Percentiles rank a stretch among this genome's conserved stretches.
These are phyloP conservation scores for Pandemis cinnamomeana DNA, from an alignment of 2,888 invertebrate genomes.

Conservation along the genomic window DNA sequence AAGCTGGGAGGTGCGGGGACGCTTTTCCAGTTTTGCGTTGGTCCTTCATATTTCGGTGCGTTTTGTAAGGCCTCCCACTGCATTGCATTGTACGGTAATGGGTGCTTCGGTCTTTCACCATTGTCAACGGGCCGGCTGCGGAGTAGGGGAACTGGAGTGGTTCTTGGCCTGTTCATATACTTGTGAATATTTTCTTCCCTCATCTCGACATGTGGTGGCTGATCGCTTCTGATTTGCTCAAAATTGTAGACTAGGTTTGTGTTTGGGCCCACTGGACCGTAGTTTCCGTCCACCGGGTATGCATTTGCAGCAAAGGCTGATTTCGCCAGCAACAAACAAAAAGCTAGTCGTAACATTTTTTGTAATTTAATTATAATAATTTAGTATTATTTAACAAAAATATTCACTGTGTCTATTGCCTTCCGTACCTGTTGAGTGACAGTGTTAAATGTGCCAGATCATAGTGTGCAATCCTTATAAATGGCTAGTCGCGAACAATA, in stretches of 20 bases:
- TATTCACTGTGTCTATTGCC: conserved; percentile 8
- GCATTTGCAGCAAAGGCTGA: conserved; percentile 47
- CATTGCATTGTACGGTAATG: conserved; percentile 22
- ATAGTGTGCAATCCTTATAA: conserved; percentile 25
- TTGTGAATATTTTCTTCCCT: conserved; percentile 58
- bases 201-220: conserved; percentile 56
- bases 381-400: neutral
- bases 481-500: conserved; percentile 10
- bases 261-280: conserved; percentile 46
- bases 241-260: conserved; percentile 56
- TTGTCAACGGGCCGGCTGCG: conserved; percentile 40
- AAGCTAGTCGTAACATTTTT: conserved; percentile 51
- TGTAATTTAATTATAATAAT: no score
- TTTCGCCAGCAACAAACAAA: conserved; percentile 49
- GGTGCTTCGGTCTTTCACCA: conserved; percentile 29
- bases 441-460: conserved; percentile 22
- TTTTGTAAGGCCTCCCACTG: conserved; percentile 31
- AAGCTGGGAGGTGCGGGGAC: conserved; percentile 42
- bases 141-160: conserved; percentile 49
- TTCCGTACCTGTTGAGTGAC: conserved; percentile 40
- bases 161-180: conserved; percentile 52
- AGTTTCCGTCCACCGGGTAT: conserved; percentile 31
- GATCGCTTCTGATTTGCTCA: conserved; percentile 55
- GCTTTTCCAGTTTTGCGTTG: conserved; percentile 36
- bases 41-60: conserved; percentile 26